Conservation (phyloP, 2,113 vertebrate genomes). For the Poeciliopsis occidentalis region DNA sequence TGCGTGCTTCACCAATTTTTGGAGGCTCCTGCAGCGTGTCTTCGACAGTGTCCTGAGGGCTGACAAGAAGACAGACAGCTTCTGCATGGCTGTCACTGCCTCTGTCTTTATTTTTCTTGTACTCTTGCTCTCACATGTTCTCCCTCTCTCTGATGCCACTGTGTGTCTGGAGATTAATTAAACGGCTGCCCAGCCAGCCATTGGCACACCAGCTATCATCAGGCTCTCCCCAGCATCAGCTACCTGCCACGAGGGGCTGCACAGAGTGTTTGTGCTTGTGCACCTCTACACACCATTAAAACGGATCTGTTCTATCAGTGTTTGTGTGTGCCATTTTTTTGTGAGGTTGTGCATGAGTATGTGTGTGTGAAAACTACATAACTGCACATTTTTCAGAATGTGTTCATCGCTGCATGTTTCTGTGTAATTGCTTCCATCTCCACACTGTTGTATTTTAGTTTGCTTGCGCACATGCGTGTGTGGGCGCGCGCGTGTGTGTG, state of each 20-base stretch:
- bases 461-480: neutral
- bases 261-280: neutral
- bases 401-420: neutral
- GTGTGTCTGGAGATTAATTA: constrained; percentile 79
- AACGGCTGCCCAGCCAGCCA: constrained; percentile 67
- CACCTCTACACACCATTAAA: constrained; percentile 13
- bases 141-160: constrained; percentile 50
- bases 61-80: constrained; percentile 56
- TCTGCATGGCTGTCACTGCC: constrained; percentile 35
- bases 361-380: neutral
- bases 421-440: constrained; percentile 1
- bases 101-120: constrained; percentile 51
- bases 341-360: constrained; percentile 2
- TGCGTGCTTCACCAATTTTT: constrained; percentile 20
- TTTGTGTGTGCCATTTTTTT: constrained; percentile 11
- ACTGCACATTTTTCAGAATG: constrained; percentile 3
- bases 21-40: constrained; percentile 42
- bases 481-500: constrained; percentile 1
- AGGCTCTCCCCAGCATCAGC: constrained; percentile 56
- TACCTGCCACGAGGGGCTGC: constrained; percentile 30
- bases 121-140: constrained; percentile 17
- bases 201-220: constrained; percentile 71
- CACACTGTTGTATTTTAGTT: neutral
- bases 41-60: constrained; percentile 54
- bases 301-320: constrained; percentile 2